phyloP scores from a whole-genome alignment of 2,888 invertebrate genomes.

The Dorcus hopei region DNA sequence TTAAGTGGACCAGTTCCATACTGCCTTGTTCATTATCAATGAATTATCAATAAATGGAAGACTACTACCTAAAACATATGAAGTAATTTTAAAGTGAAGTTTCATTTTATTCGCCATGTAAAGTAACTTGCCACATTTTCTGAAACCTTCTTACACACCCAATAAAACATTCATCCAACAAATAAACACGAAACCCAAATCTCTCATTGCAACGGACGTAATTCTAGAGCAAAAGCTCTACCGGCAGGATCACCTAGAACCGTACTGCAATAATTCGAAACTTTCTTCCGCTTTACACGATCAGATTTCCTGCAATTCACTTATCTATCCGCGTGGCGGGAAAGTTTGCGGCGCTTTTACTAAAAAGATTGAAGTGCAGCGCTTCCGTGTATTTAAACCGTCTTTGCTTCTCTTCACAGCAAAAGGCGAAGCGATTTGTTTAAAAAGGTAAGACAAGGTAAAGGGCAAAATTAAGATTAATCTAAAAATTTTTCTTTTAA shows the following conservation, averaged over 20 bases:
- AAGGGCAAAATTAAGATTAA: too few relatives aligned
- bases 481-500: too few relatives aligned
- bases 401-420: background rate
- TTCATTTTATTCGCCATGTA: too few relatives aligned
- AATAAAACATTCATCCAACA: background rate
- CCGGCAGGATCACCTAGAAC: background rate
- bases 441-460: too few relatives aligned
- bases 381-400: background rate
- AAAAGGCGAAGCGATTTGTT: background rate
- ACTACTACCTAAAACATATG: too few relatives aligned
- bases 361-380: background rate
- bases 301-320: slow-evolving; percentile 3
- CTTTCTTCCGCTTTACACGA: background rate
- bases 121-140: too few relatives aligned
- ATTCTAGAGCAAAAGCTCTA: background rate
- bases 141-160: too few relatives aligned
- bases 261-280: background rate
- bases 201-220: background rate
- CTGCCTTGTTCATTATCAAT: too few relatives aligned
- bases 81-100: too few relatives aligned
- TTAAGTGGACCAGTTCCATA: too few relatives aligned
- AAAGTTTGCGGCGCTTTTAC: background rate
- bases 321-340: background rate
- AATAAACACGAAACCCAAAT: background rate
- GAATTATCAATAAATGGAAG: too few relatives aligned